Evolutionary conservation across 2,888 invertebrate species (phyloP), one percentile per base, ranked within the genome.

Genomic region (Troides aeacus): DNA sequence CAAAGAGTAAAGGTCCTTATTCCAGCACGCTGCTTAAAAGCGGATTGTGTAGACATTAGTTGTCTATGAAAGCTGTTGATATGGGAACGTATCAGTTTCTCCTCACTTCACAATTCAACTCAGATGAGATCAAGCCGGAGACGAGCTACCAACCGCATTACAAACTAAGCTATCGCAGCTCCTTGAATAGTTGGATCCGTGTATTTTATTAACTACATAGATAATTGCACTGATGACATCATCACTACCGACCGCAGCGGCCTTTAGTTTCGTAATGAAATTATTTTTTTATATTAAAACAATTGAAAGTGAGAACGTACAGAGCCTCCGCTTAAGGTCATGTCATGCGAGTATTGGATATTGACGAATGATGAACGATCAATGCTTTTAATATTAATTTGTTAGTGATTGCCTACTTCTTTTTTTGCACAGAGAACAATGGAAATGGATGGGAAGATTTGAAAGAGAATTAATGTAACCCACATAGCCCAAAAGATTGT

Each of bases 261-360:
- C 88, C 89, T 89, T 86, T 87, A 75, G 80, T 81, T 81, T 80
- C 77, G 79, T 77, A 81, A 81, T 77, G 77, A 77, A 79, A 77
- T 77, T 75, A 76, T 79, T 81, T 79, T 81, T 83, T 84, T 82
- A 53, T 81, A 82, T 79, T 86, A 86, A 90, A 89, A 89, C 90
- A 90, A 90, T 89, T 87, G 90, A 88, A 88, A 89, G 89, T 84
- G 82, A 82, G 80, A 78, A 74, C 78, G 76, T 75, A 74, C 66
- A 71, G 80, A 81, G 81, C 80, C 80, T 77, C 74, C 72, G 71
- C 71, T 71, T 85, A 84, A 87, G 88, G 87, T 86, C 87, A 82
- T 74, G 79, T 77, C 79, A 75, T 74, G 76, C 75, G 62, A 30
- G 42, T 42, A 68, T 70, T 71, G 73, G 71, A 68, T 68, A 61